Percentiles rank a stretch among this genome's conserved stretches.
phyloP scores from a whole-genome alignment of 2,888 invertebrate species.

The Scaptomyza reducta region DNA sequence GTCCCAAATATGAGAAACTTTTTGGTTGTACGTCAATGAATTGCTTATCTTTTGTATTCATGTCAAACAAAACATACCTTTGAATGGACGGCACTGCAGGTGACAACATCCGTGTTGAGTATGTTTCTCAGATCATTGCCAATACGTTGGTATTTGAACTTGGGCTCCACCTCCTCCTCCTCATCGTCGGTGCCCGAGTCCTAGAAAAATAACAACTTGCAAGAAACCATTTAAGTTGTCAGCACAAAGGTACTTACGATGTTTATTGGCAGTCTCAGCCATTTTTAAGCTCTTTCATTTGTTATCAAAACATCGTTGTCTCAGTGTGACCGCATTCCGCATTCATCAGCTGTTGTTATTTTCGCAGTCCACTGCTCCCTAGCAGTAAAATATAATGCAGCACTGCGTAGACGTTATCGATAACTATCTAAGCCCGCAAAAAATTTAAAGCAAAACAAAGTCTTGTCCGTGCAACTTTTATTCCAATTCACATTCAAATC shows the following conservation, averaged over 20 bases:
- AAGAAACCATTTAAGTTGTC: neutral
- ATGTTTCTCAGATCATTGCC: conserved; percentile 94
- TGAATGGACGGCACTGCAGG: conserved; percentile 96
- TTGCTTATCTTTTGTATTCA: neutral
- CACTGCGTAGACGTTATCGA: conserved; percentile 7
- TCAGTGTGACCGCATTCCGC: conserved; percentile 36
- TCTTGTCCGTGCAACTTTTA: neutral
- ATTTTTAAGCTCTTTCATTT: conserved; percentile 28
- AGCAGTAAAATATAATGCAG: neutral
- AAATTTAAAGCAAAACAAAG: neutral
- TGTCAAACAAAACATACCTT: conserved; percentile 86
- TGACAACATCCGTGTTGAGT: conserved; percentile 92
- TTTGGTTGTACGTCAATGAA: neutral
- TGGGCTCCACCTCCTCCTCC: conserved; percentile 90
- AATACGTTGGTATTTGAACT: conserved; percentile 95
- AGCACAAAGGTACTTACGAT: conserved; percentile 30
- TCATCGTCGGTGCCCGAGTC: conserved; percentile 79
- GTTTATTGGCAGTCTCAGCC: conserved; percentile 43
- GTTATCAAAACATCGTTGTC: conserved; percentile 51
- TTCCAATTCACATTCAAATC: too few relatives aligned
- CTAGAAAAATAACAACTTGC: conserved; percentile 17
- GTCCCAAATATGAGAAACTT: conserved; percentile 96
- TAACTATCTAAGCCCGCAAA: neutral
- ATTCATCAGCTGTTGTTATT: conserved; percentile 42
- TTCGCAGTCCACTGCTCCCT: neutral